Conservation (phyloP, 2,797 vertebrate genomes). For the Vespertilio murinus region DNA sequence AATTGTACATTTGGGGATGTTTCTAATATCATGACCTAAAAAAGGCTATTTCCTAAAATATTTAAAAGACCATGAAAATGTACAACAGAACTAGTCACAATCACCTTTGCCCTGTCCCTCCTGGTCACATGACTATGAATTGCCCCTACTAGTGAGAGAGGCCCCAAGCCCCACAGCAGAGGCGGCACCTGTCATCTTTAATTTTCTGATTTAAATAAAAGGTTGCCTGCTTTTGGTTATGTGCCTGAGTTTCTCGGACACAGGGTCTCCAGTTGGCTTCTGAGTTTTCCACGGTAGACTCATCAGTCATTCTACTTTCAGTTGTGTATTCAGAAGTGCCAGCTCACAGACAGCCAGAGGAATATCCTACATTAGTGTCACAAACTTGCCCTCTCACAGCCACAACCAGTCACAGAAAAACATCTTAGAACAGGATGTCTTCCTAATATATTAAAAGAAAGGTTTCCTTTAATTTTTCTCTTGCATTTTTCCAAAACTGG, state of each 20-base stretch:
- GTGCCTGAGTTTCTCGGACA: background rate
- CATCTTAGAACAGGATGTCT: background rate
- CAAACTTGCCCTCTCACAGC: background rate
- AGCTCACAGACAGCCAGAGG: background rate
- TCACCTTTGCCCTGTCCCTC: background rate
- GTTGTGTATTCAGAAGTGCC: background rate
- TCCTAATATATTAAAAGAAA: background rate
- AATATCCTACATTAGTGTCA: accelerated
- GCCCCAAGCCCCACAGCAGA: background rate
- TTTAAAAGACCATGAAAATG: background rate
- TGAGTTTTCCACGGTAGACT: constrained; percentile 9
- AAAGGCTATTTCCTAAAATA: background rate
- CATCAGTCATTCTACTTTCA: background rate
- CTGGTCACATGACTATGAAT: background rate
- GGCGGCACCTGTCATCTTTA: background rate
- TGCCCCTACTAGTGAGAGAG: background rate
- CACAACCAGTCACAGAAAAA: background rate
- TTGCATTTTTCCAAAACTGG: constrained; percentile 19
- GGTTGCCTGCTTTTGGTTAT: constrained; percentile 22
- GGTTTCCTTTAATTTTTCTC: background rate
- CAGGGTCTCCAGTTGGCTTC: constrained; percentile 25
- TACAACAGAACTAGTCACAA: background rate
- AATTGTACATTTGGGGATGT: background rate
- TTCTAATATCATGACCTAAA: constrained; percentile 32
- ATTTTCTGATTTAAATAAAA: constrained; percentile 35